Evolutionary conservation across 2,888 invertebrate genomes (phyloP).

Genomic region (Tipula helvola): DNA sequence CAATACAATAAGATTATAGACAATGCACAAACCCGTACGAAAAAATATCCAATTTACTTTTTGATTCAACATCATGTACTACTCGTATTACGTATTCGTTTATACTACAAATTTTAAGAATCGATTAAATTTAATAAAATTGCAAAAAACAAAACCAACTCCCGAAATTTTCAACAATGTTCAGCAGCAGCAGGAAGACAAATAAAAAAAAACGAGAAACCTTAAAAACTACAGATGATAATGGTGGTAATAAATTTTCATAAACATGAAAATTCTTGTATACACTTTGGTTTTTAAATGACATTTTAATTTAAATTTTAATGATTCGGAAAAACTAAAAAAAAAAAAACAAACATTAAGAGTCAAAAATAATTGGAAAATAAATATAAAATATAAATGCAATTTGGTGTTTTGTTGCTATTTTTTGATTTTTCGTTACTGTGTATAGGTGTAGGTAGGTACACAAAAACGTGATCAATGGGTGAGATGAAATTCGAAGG

Average conservation of each 20-base stretch:
- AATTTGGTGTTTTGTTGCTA: background rate
- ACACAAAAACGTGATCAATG: background rate
- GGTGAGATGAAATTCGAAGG: background rate
- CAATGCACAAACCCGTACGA: background rate
- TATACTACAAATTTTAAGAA: background rate
- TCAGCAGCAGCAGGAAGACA: background rate
- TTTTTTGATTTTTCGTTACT: background rate
- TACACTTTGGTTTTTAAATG: background rate
- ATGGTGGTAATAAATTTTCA: conserved; percentile 4
- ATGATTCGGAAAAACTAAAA: background rate
- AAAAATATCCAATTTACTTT: background rate
- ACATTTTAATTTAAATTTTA: conserved; percentile 4
- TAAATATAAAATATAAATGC: background rate
- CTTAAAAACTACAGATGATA: background rate
- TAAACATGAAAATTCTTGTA: background rate
- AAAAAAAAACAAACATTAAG: background rate
- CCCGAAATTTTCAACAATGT: background rate
- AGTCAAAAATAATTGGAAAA: background rate
- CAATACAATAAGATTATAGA: background rate
- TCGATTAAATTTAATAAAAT: background rate
- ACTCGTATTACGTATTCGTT: background rate
- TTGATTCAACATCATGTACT: background rate
- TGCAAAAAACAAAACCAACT: background rate
- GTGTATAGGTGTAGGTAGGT: background rate
- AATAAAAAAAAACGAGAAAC: background rate